phyloP scores from a whole-genome alignment of 1,140 invertebrate species.

The Piezodorus guildinii region DNA sequence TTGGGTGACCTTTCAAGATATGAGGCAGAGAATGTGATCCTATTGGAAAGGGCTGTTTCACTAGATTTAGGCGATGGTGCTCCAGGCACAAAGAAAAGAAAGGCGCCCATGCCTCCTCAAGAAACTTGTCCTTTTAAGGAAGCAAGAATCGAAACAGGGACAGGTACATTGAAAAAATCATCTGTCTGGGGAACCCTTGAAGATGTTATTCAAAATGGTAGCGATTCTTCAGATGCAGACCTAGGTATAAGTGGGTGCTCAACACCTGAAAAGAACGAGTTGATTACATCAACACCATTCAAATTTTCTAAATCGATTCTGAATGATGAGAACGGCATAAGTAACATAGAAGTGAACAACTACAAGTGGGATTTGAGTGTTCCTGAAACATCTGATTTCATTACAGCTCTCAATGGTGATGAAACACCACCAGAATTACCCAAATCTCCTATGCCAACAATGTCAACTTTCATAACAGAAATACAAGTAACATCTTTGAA shows the following conservation, averaged over 20 bases:
- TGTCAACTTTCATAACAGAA: conserved; percentile 26
- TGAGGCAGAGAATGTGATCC: conserved; percentile 39
- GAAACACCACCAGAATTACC: conserved; percentile 34
- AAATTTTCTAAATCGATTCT: conserved; percentile 16
- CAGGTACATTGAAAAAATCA: conserved; percentile 53
- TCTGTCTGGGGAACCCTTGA: conserved; percentile 64
- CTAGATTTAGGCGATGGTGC: conserved; percentile 59
- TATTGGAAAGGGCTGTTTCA: conserved; percentile 66
- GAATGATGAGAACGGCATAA: conserved; percentile 15
- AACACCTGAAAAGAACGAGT: conserved; percentile 23
- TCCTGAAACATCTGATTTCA: conserved; percentile 20
- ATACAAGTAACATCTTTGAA: conserved; percentile 24
- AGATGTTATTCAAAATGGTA: conserved; percentile 46
- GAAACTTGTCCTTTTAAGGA: conserved; percentile 40
- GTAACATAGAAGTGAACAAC: conserved; percentile 15
- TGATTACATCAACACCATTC: conserved; percentile 26
- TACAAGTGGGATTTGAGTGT: conserved; percentile 25
- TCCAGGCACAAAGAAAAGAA: conserved; percentile 48
- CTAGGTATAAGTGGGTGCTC: conserved; percentile 24
- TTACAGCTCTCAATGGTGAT: conserved; percentile 27
- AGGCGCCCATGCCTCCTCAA: conserved; percentile 42
- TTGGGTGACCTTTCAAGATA: conserved; percentile 67
- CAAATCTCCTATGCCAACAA: conserved; percentile 34
- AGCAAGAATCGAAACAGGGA: conserved; percentile 43
- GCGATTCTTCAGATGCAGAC: conserved; percentile 25